Base-by-base conservation (phyloP, 2,113 vertebrate genomes). In the Donacobius atricapilla region DNA sequence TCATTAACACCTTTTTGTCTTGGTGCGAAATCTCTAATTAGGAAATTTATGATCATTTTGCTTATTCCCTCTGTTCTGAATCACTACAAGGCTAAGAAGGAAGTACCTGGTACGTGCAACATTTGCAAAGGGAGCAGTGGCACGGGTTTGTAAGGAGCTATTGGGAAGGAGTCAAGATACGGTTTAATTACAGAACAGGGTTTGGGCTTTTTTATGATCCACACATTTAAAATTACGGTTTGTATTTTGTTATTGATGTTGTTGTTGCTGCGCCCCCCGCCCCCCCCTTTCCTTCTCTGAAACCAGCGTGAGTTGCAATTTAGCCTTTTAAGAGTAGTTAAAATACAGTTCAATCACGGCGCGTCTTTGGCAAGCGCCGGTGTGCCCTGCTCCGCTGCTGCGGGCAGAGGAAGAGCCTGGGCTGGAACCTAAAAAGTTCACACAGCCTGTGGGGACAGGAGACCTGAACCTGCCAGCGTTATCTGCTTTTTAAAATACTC, bases 1-100 rank as follows among this genome's bases (percentile, higher is more conserved):
- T 97, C 97, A 97, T 98, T 97, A 97, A 97, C 96, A 97, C 96
- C 95, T 98, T 97, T 98, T 97, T 97, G 97, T 97, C 96, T 98
- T 96, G 96, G 93, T 97, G 97, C 96, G 96, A 97, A 97, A 97
- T 96, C 94, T 98, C 97, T 97, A 98, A 98, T 98, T 97, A 97
- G 96, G 97, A 97, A 96, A 98, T 98, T 98, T 96, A 98, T 97
- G 97, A 97, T 97, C 96, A 95, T 95, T 97, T 97, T 96, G 94
- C 95, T 96, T 94, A 95, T 96, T 95, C 95, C 88, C 96, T 94
- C 91, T 92, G 87, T 97, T 96, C 89, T 91, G 87, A 92, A 89
- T 79, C 88, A 87, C 77, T 89, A 82, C 70, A 83, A 66, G 79
- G 70, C 87, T 95, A 82, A 81, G 89, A 75, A 91, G 93, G 94